phyloP scores from a whole-genome alignment of 2,113 vertebrate genomes.

The Origma solitaria region DNA sequence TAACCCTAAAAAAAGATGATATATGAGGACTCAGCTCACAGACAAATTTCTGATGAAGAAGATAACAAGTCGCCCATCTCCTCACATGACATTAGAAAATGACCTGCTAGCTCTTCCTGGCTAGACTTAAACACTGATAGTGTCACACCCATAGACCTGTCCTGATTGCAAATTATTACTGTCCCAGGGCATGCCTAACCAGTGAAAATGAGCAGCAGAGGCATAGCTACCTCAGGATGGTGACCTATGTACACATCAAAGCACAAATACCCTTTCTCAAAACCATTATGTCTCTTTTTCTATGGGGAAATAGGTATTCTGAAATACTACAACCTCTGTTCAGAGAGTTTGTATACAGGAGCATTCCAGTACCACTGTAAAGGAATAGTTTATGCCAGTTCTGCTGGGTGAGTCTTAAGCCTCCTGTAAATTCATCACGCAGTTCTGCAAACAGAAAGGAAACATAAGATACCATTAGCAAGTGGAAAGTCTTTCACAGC shows the following conservation, averaged over 20 bases:
- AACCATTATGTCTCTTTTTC: not conserved
- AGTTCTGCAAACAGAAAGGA: not conserved
- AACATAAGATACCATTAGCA: accelerated
- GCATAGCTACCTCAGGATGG: not conserved
- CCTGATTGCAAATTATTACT: not conserved
- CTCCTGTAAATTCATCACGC: not conserved
- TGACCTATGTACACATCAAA: not conserved
- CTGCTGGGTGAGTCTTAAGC: not conserved
- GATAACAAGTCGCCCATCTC: not conserved
- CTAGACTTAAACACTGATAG: not conserved
- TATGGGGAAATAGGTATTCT: not conserved
- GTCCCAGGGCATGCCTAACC: not conserved
- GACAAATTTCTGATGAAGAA: not conserved
- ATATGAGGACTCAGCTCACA: not conserved
- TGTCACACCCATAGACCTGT: not conserved
- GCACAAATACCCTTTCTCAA: not conserved
- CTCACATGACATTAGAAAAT: not conserved
- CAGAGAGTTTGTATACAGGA: not conserved
- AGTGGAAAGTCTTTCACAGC: not conserved
- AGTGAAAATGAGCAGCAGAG: not conserved
- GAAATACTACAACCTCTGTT: not conserved
- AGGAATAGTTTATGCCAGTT: not conserved
- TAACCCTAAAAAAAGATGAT: not conserved
- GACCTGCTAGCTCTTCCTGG: not conserved
- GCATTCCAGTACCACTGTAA: not conserved